Evolutionary conservation across 2,888 invertebrate species (phyloP).

Genomic region (Rhodophaea formosa): DNA sequence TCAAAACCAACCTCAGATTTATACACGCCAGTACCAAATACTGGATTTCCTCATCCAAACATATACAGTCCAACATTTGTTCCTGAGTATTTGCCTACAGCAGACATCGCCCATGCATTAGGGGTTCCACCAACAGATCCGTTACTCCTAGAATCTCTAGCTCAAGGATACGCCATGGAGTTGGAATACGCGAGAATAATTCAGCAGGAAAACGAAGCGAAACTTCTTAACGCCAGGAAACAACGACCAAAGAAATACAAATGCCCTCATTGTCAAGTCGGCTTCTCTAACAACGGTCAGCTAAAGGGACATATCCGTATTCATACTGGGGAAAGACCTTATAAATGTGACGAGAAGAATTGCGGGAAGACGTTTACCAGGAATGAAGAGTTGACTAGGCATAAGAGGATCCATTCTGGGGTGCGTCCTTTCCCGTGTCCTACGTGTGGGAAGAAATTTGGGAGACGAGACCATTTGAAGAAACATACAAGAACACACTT

Average conservation of each 20-base stretch:
- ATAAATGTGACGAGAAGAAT: constrained; percentile 90
- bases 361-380: constrained; percentile 95
- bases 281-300: constrained; percentile 97
- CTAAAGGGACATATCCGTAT: constrained; percentile 95
- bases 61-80: constrained; percentile 48
- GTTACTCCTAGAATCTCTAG: constrained; percentile 70
- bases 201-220: constrained; percentile 86
- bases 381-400: constrained; percentile 95
- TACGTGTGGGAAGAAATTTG: constrained; percentile 95
- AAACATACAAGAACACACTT: constrained; percentile 95
- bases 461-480: constrained; percentile 95
- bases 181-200: constrained; percentile 86
- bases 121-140: constrained; percentile 74
- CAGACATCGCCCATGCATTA: constrained; percentile 70
- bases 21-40: constrained; percentile 27
- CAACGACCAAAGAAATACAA: constrained; percentile 94
- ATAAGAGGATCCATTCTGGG: constrained; percentile 94
- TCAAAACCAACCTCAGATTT: constrained; percentile 19
- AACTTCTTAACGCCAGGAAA: constrained; percentile 85
- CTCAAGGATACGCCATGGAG: constrained; percentile 83
- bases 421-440: constrained; percentile 92
- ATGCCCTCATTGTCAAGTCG: constrained; percentile 93
- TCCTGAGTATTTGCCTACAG: constrained; percentile 63
- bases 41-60: constrained; percentile 28
- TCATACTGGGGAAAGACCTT: constrained; percentile 95